Evolutionary conservation across 2,888 invertebrate genomes (phyloP).

Genomic region (Furcula furcula): DNA sequence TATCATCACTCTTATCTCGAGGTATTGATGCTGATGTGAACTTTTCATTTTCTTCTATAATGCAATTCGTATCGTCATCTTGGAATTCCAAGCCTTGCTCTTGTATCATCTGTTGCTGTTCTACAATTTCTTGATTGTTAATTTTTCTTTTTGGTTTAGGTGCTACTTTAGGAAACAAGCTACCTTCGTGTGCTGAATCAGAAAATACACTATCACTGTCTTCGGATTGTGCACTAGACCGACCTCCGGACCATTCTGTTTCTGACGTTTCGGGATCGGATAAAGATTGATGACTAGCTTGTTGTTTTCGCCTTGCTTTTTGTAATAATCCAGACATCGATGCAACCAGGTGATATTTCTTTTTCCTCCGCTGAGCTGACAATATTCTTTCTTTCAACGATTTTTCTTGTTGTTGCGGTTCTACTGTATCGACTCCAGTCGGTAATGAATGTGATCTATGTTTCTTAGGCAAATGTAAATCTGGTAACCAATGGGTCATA

Average conservation of each 20-base stretch:
- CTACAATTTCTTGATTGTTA: slow-evolving; percentile 74
- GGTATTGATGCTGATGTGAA: slow-evolving; percentile 46
- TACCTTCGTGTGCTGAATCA: slow-evolving; percentile 84
- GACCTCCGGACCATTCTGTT: slow-evolving; percentile 84
- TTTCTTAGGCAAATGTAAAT: slow-evolving; percentile 88
- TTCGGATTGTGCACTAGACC: slow-evolving; percentile 86
- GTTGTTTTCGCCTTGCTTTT: slow-evolving; percentile 88
- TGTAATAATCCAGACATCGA: slow-evolving; percentile 93
- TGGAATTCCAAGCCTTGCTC: slow-evolving; percentile 65
- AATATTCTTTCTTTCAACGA: slow-evolving; percentile 70
- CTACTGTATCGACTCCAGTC: slow-evolving; percentile 83
- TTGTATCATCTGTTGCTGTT: slow-evolving; percentile 74
- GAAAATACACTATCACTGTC: slow-evolving; percentile 89
- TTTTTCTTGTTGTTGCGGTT: slow-evolving; percentile 75
- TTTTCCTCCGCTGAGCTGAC: slow-evolving; percentile 84
- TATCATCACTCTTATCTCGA: slow-evolving; percentile 75
- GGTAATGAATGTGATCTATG: slow-evolving; percentile 92
- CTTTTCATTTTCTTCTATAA: slow-evolving; percentile 63
- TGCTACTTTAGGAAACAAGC: slow-evolving; percentile 84
- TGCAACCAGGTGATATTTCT: slow-evolving; percentile 90
- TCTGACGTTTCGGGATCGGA: slow-evolving; percentile 90
- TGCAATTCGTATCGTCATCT: slow-evolving; percentile 55
- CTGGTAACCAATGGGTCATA: slow-evolving; percentile 90
- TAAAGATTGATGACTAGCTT: slow-evolving; percentile 83
- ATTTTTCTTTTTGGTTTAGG: slow-evolving; percentile 68